A percentile compares a stretch with the other conserved stretches of the same genome.
Evolutionary conservation across 2,113 vertebrate genomes (phyloP).

Genomic region (Cottus gobio): DNA sequence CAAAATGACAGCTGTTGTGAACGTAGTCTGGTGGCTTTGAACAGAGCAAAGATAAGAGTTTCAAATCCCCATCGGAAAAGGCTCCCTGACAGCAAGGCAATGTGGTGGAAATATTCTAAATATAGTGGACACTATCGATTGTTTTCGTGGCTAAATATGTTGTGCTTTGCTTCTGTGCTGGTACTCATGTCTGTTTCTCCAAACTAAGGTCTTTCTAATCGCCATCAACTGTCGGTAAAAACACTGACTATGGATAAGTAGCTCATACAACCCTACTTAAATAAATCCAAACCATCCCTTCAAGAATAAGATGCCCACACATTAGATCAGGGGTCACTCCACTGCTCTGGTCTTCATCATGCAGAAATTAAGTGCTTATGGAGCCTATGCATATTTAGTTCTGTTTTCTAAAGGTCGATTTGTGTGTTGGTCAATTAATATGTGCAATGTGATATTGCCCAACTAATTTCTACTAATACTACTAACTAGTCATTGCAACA

Average conservation of each 20-base stretch:
- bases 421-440: constrained; percentile 14
- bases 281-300: not conserved
- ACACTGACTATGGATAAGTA: not conserved
- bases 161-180: not conserved
- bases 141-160: not conserved
- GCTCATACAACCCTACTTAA: not conserved
- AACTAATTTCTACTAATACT: constrained; percentile 72
- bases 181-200: not conserved
- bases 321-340: not conserved
- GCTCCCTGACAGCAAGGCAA: not conserved
- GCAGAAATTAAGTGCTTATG: not conserved
- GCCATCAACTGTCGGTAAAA: not conserved
- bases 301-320: not conserved
- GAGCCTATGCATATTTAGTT: not conserved
- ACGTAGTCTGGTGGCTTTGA: not conserved
- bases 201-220: not conserved
- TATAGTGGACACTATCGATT: not conserved
- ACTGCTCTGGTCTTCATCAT: not conserved
- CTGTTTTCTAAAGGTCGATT: not conserved
- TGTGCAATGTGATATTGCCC: constrained; percentile 35
- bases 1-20: not conserved
- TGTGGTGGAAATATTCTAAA: not conserved
- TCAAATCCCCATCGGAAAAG: not conserved
- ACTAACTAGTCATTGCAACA: constrained; percentile 63
- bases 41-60: not conserved